Evolutionary conservation across 1,140 invertebrate species (phyloP).

Genomic region (Drosophila kikkawai): DNA sequence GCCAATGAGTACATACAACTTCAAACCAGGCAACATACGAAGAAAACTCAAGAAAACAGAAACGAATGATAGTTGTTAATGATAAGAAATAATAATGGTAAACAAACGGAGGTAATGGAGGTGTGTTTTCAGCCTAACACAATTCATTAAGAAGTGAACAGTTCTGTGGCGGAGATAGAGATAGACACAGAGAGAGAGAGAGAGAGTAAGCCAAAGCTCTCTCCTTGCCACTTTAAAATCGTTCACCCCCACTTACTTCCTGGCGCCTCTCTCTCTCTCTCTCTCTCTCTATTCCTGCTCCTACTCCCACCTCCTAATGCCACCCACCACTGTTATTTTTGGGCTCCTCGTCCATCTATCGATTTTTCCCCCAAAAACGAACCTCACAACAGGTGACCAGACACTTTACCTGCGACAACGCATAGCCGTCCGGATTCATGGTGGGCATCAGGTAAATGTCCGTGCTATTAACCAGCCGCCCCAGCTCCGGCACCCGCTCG

Average conservation of each 20-base stretch:
- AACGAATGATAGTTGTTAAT: background rate
- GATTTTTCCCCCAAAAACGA: slow-evolving; percentile 60
- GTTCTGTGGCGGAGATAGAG: background rate
- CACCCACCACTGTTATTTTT: slow-evolving; percentile 1
- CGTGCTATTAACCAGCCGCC: slow-evolving; percentile 91
- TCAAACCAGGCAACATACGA: background rate
- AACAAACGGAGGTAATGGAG: slow-evolving; percentile 38
- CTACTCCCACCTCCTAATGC: background rate
- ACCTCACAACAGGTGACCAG: slow-evolving; percentile 60
- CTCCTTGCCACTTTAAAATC: background rate
- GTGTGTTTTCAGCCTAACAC: slow-evolving; percentile 36
- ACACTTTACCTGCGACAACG: slow-evolving; percentile 89
- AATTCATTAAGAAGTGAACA: slow-evolving; percentile 47
- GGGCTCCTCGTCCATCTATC: slow-evolving; percentile 34
- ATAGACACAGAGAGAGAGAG: background rate
- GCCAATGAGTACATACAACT: slow-evolving; percentile 15
- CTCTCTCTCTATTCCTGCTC: background rate
- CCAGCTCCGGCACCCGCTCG: slow-evolving; percentile 88
- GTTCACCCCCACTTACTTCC: background rate
- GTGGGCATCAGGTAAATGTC: slow-evolving; percentile 97
- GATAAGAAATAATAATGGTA: slow-evolving; percentile 13
- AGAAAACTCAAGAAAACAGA: slow-evolving; percentile 6
- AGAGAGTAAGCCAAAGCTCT: background rate
- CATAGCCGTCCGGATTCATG: slow-evolving; percentile 96
- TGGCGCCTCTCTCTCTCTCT: background rate